Percentiles rank a stretch among this genome's conserved stretches.
Conservation (phyloP, 2,888 invertebrate genomes). For the Diarsia dahlii region DNA sequence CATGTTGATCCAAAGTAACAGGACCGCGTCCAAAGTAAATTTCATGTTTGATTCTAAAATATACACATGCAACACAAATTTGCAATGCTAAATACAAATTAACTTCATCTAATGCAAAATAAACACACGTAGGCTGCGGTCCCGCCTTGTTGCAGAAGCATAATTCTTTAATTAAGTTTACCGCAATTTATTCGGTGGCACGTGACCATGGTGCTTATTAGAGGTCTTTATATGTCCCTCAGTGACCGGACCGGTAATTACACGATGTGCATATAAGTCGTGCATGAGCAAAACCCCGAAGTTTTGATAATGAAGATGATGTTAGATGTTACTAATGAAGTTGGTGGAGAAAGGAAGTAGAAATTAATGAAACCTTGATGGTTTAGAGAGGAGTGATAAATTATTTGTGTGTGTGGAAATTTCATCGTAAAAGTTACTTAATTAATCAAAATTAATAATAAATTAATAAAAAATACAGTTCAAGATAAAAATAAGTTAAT, state of each 20-base stretch:
- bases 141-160: slow-evolving; percentile 50
- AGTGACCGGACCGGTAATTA: slow-evolving; percentile 59
- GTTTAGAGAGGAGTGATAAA: not conserved
- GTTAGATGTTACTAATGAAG: slow-evolving; percentile 23
- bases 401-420: not conserved
- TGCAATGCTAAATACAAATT: slow-evolving; percentile 43
- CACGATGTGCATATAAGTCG: slow-evolving; percentile 59
- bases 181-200: slow-evolving; percentile 81
- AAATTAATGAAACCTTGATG: slow-evolving; percentile 10
- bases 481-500: too few relatives aligned
- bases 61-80: slow-evolving; percentile 20
- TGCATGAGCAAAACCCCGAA: slow-evolving; percentile 52
- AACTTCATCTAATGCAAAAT: slow-evolving; percentile 56
- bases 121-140: slow-evolving; percentile 59
- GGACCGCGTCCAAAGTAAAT: not conserved
- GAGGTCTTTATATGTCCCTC: slow-evolving; percentile 62
- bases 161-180: slow-evolving; percentile 83
- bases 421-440: too few relatives aligned
- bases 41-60: slow-evolving; percentile 3
- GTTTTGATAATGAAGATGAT: slow-evolving; percentile 36
- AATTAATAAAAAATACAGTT: too few relatives aligned
- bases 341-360: not conserved
- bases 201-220: slow-evolving; percentile 78
- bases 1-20: not conserved
- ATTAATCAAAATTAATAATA: too few relatives aligned